Percentiles rank a stretch among this genome's conserved stretches.
phyloP scores from a whole-genome alignment of 2,113 vertebrate species.

The Gymnobelideus leadbeateri region DNA sequence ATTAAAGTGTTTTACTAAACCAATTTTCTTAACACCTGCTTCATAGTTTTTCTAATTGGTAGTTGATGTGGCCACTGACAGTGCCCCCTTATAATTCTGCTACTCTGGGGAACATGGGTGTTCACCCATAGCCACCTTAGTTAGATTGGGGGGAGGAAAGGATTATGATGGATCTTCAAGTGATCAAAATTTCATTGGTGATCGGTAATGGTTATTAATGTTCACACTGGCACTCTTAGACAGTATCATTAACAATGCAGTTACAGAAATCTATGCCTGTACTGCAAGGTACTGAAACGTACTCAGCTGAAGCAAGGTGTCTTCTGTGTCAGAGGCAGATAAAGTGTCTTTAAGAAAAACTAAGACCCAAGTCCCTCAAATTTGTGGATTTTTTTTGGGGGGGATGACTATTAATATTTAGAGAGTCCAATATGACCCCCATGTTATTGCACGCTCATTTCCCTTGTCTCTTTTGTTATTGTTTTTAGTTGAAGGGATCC shows the following conservation, averaged over 20 bases:
- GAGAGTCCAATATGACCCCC: not conserved
- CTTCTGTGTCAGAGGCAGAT: not conserved
- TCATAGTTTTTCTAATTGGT: slow-evolving; percentile 1
- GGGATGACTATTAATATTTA: not conserved
- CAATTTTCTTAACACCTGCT: slow-evolving; percentile 30
- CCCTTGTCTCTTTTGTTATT: not conserved
- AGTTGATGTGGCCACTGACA: slow-evolving; percentile 1
- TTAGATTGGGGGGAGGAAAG: not conserved
- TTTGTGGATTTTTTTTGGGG: not conserved
- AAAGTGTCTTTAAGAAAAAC: not conserved
- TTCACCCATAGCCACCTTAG: not conserved
- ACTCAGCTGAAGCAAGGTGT: not conserved
- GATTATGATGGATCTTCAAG: not conserved
- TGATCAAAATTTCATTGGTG: not conserved
- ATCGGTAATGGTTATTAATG: not conserved
- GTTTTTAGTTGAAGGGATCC: not conserved
- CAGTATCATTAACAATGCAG: not conserved
- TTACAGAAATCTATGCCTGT: not conserved
- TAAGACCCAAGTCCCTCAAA: not conserved
- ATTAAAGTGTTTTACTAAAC: not conserved
- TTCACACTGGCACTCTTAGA: not conserved
- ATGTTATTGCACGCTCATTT: not conserved
- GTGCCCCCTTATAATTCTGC: not conserved
- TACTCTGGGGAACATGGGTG: not conserved
- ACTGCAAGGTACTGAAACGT: not conserved